These are phyloP conservation scores for Philantomba maxwellii DNA, from an alignment of 2,113 vertebrate species.

Conservation along the genomic window DNA sequence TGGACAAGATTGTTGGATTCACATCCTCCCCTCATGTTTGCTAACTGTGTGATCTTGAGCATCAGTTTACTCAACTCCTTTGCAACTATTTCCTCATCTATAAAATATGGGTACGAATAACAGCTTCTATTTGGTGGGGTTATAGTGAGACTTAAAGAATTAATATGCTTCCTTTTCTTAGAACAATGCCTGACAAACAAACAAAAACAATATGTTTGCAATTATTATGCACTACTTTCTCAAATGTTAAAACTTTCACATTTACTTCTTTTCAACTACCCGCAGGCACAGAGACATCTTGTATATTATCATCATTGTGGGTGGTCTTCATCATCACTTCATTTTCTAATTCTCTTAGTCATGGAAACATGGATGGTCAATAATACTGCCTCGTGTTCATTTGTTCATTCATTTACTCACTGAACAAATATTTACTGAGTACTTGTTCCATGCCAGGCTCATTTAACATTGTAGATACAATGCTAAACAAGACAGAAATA, in stretches of 20 bases:
- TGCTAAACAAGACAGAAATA: neutral
- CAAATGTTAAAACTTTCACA: neutral
- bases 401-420: neutral
- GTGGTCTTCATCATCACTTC: neutral
- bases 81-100: neutral
- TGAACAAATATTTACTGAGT: neutral
- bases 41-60: neutral
- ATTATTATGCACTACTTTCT: neutral
- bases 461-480: neutral
- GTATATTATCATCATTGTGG: neutral
- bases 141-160: neutral
- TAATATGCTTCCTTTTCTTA: neutral
- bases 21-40: neutral
- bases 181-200: neutral
- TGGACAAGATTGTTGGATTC: neutral
- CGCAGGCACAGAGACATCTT: neutral
- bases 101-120: neutral
- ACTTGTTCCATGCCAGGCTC: neutral
- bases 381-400: neutral
- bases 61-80: neutral
- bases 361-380: neutral
- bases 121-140: neutral
- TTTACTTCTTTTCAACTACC: neutral
- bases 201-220: neutral
- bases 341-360: neutral